Base-by-base conservation (phyloP, 2,797 vertebrate species). In the Myripristis murdjan region DNA sequence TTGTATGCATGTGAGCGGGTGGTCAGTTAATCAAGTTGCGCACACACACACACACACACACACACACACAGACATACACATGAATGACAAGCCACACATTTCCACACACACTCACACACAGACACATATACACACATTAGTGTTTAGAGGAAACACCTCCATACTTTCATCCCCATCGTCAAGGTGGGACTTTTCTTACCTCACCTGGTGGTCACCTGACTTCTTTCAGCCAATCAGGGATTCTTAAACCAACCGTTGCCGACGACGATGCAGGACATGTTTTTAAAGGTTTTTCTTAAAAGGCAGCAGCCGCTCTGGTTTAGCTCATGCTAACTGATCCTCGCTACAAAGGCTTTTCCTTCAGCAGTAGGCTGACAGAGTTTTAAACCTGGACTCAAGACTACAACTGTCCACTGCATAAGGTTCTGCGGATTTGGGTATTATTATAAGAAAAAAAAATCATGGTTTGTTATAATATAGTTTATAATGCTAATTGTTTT, bases 151-250 rank as follows among this genome's bases (percentile, higher is more conserved):
- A 87, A 82, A 90, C 85, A 58, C 80, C 82, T 87, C 74, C 86
- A 85, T 87, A 81, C 57, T 83, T 87, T 91, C 87, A 89, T 80
- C 73, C 87, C 86, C 91, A 88, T 85, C 83, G 22, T 84, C 65
- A 69, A 77, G 72, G 86, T 87, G 91, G 89, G 91, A 82, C 85
- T 87, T 86, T 86, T 92, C 90, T 93, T 94, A 94, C 93, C 93
- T 95, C 93, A 90, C 93, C 90, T 89, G 88, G 89, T 93, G 91
- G 93, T 95, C 93, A 94, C 91, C 93, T 94, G 93, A 95, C 93
- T 93, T 93, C 87, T 87, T 89, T 94, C 93, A 95, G 89, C 93
- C 94, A 94, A 95, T 95, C 94, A 95, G 95, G 94, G 95, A 95
- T 94, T 95, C 87, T 92, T 89, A 92, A 92, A 92, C 90, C 81